Percentiles rank a stretch among this genome's conserved stretches.
Conservation (phyloP, 2,113 vertebrate genomes). For the Prochilodus magdalenae region DNA sequence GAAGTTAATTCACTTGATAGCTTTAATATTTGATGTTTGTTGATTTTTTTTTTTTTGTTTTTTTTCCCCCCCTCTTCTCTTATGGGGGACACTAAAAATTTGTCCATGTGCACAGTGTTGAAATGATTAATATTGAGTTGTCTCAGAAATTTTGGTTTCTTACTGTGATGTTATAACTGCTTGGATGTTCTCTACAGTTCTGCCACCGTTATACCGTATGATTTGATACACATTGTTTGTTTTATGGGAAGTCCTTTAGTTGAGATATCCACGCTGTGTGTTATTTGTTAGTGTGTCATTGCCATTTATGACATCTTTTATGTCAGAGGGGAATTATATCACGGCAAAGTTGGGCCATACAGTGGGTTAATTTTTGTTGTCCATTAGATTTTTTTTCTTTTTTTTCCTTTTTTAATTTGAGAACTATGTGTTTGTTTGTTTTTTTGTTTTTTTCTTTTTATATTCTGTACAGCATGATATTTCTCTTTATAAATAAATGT, state of each 20-base stretch:
- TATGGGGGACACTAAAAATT: constrained; percentile 21
- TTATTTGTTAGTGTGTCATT: constrained; percentile 61
- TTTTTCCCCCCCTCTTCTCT: too few species aligned
- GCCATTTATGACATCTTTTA: constrained; percentile 51
- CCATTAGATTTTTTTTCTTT: constrained; percentile 32
- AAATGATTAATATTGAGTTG: constrained; percentile 60
- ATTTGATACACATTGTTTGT: constrained; percentile 37
- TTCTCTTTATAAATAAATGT: constrained; percentile 73
- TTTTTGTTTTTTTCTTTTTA: constrained; percentile 62
- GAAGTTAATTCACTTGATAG: not conserved
- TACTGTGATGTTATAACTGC: constrained; percentile 60
- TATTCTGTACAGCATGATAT: constrained; percentile 72
- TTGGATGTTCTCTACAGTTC: constrained; percentile 53
- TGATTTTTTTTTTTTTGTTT: too few species aligned
- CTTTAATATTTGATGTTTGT: constrained; percentile 2
- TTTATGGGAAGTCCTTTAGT: constrained; percentile 59
- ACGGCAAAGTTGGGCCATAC: constrained; percentile 28
- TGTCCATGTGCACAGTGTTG: constrained; percentile 11
- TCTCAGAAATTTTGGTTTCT: constrained; percentile 57
- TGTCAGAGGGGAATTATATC: constrained; percentile 30
- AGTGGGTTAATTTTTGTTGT: constrained; percentile 36
- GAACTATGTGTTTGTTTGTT: constrained; percentile 60
- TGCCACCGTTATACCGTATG: constrained; percentile 57
- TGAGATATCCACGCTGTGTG: constrained; percentile 44
- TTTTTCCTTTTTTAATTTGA: constrained; percentile 51